Base-by-base conservation (phyloP, 2,797 vertebrate species). In the Acanthurus tractus region DNA sequence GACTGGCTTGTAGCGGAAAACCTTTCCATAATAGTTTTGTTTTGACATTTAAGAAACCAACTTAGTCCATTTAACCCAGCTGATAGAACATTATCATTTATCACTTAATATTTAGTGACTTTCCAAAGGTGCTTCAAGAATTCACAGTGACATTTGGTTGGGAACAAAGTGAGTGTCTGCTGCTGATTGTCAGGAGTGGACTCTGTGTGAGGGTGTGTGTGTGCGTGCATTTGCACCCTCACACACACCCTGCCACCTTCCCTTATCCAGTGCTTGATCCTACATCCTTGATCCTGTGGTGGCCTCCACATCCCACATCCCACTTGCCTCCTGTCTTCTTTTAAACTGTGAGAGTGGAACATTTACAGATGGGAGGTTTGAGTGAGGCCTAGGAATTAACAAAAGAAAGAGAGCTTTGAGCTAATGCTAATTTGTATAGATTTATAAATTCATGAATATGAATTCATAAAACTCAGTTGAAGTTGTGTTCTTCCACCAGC, bases 181-280 rank as follows among this genome's bases (percentile, higher is more conserved):
- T 5, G 22, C 61, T 76, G 61, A 58, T 64, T 53, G 66, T 22
- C 46, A 1, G 50, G 8, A 58, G 59, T 52, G 22, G 17, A 48
- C 48, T 36, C 52, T 29, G 25, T 29, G 25, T 44, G 45, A 15
- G 9, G 40, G 38, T n/a, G 23, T 15, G 62, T 29, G 40, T 50
- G 25, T 49, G 70, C 9, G 69, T 81, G 84, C 84, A 83, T 76
- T 75, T 86, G 87, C 82, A 80, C n/a, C n/a, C n/a, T n/a, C n/a
- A n/a, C n/a, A 81, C 90, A 92, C 79, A 82, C 72, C 78, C 77
- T 89, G 86, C 83, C 82, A 79, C 72, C 79, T 52, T 76, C 73
- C 74, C 69, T 81, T 79, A 85, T 68, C 73, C 84, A 6, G 2
- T 71, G 58, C 85, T 87, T 89, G 84, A 88, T 85, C 86, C 74